Conservation (phyloP, 2,797 vertebrate genomes). For the Parauchenoglanis ngamensis region DNA sequence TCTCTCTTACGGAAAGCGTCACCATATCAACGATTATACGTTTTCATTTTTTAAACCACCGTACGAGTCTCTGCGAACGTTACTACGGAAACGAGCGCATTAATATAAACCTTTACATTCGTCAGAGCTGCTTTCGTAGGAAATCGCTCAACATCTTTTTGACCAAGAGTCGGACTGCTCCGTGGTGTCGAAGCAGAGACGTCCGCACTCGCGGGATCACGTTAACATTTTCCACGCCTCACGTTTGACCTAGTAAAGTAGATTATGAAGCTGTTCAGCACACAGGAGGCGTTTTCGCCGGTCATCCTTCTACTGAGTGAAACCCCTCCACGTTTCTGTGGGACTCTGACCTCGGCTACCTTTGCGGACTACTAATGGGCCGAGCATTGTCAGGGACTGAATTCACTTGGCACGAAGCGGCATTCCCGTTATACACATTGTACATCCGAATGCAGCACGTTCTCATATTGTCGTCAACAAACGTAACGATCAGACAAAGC, state of each 20-base stretch:
- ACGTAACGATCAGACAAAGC: neutral
- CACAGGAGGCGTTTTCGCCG: neutral
- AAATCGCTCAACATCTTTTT: neutral
- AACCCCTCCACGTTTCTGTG: slow-evolving; percentile 46
- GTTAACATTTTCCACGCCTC: neutral
- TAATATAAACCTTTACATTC: neutral
- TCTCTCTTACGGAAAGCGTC: neutral
- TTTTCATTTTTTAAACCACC: neutral
- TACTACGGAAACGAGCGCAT: neutral
- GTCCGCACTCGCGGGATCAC: neutral
- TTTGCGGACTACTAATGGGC: slow-evolving; percentile 57
- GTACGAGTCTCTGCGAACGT: neutral
- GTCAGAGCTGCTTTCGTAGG: neutral
- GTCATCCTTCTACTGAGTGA: slow-evolving; percentile 10
- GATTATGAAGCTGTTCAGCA: neutral
- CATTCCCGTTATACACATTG: slow-evolving; percentile 50
- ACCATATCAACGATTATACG: too few relatives aligned
- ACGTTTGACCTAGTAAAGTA: neutral
- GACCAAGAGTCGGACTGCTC: neutral
- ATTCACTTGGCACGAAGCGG: slow-evolving; percentile 49
- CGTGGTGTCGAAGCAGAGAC: neutral
- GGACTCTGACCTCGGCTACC: slow-evolving; percentile 42
- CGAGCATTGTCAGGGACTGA: slow-evolving; percentile 51
- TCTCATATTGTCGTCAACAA: slow-evolving; percentile 3
- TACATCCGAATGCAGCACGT: slow-evolving; percentile 35